These are phyloP conservation scores for Gymnobelideus leadbeateri DNA, from an alignment of 2,113 vertebrate species.

Conservation along the genomic window DNA sequence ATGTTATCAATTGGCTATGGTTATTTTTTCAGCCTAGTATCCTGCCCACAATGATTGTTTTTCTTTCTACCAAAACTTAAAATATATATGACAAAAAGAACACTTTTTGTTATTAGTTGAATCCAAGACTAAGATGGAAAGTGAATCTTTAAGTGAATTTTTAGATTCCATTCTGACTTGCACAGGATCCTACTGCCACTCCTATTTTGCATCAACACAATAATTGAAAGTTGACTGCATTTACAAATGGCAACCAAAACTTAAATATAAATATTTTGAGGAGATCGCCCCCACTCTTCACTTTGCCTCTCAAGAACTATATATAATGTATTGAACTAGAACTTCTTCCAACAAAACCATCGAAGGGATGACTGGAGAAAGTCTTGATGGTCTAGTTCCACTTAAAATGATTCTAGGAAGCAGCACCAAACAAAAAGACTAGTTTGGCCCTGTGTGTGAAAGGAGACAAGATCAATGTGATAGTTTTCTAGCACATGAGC, in stretches of 20 bases:
- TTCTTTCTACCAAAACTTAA: background rate
- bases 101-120: too few species aligned
- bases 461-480: background rate
- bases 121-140: too few species aligned
- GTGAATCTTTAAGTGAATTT: background rate
- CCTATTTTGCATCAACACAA: background rate
- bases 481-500: background rate
- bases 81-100: too few species aligned
- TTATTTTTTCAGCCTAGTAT: background rate
- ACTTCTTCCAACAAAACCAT: slow-evolving; percentile 28
- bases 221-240: slow-evolving; percentile 23
- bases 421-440: background rate
- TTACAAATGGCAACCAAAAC: slow-evolving; percentile 9
- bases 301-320: slow-evolving; percentile 5
- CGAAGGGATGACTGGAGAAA: slow-evolving; percentile 9
- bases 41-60: background rate
- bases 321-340: background rate
- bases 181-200: slow-evolving; percentile 4
- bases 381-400: background rate
- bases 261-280: slow-evolving; percentile 44
- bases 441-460: background rate
- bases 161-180: background rate
- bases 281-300: background rate
- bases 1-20: too few species aligned
- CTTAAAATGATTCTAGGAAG: background rate